Percentiles rank a stretch among this genome's conserved stretches.
Conservation (phyloP, 2,113 vertebrate species). For the Paracanthobrama guichenoti region DNA sequence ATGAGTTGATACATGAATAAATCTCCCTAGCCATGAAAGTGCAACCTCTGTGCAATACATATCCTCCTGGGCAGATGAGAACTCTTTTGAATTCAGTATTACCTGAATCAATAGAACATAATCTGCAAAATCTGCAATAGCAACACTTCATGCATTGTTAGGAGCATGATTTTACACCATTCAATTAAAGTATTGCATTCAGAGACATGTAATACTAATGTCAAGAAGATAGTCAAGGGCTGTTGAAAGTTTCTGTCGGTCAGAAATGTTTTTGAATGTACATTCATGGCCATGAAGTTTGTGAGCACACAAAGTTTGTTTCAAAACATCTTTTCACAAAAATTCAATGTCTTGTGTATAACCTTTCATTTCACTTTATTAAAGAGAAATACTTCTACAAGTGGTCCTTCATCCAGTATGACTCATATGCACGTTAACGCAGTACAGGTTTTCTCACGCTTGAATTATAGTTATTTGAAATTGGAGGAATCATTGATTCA, state of each 20-base stretch:
- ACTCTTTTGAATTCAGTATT: not conserved
- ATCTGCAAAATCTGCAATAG: not conserved
- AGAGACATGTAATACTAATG: not conserved
- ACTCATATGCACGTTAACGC: not conserved
- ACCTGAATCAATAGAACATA: not conserved
- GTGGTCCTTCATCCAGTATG: not conserved
- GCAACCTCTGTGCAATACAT: not conserved
- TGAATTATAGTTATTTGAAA: not conserved
- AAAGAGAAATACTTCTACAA: constrained; percentile 16
- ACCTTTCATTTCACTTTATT: not conserved
- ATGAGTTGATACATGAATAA: not conserved
- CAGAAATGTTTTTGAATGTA: not conserved
- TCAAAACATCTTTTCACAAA: not conserved
- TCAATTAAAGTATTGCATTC: not conserved
- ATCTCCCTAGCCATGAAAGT: not conserved
- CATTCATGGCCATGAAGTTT: not conserved
- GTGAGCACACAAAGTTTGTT: not conserved
- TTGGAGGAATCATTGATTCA: not conserved
- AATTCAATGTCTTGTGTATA: not conserved
- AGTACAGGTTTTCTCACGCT: not conserved
- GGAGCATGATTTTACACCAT: not conserved
- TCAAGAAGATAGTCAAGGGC: not conserved
- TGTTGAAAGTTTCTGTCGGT: constrained; percentile 20
- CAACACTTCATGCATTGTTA: not conserved
- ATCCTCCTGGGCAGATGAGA: not conserved